These are phyloP conservation scores for Andrena chrysosceles DNA, from an alignment of 2,888 invertebrate species.

Conservation along the genomic window DNA sequence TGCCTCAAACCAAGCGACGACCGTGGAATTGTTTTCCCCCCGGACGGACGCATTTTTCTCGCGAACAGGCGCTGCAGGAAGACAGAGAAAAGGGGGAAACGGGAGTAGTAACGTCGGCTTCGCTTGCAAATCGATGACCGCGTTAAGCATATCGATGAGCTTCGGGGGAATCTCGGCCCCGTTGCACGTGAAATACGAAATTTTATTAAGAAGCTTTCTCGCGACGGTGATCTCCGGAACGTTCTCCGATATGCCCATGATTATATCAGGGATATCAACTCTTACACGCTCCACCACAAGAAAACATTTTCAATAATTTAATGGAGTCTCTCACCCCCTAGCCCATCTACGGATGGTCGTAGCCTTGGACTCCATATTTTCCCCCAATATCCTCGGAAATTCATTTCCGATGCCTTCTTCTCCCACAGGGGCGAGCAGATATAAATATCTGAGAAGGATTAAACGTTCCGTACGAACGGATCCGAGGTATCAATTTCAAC, in stretches of 20 bases:
- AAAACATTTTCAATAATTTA: too few relatives aligned
- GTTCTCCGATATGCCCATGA: too few relatives aligned
- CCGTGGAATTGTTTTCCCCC: conserved; percentile 66
- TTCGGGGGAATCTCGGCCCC: not conserved
- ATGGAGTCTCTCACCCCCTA: too few relatives aligned
- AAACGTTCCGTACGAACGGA: not conserved
- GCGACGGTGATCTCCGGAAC: not conserved
- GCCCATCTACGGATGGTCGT: too few relatives aligned
- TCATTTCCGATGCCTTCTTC: too few relatives aligned
- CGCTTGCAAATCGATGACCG: conserved; percentile 52
- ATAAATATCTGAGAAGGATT: not conserved
- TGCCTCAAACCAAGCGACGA: conserved; percentile 31
- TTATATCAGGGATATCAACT: too few relatives aligned
- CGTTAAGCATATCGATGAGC: conserved; percentile 61
- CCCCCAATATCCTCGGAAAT: too few relatives aligned
- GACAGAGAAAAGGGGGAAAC: not conserved
- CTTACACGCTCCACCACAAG: too few relatives aligned
- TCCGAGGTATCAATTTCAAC: conserved; percentile 11
- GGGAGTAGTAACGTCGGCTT: conserved; percentile 30
- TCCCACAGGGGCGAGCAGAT: too few relatives aligned
- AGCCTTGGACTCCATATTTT: too few relatives aligned
- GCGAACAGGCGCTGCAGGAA: conserved; percentile 26
- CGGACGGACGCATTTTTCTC: conserved; percentile 57
- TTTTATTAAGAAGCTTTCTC: conserved; percentile 18
- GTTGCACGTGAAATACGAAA: not conserved